Conservation (phyloP, 2,888 invertebrate genomes). For the Dynastes maya region DNA sequence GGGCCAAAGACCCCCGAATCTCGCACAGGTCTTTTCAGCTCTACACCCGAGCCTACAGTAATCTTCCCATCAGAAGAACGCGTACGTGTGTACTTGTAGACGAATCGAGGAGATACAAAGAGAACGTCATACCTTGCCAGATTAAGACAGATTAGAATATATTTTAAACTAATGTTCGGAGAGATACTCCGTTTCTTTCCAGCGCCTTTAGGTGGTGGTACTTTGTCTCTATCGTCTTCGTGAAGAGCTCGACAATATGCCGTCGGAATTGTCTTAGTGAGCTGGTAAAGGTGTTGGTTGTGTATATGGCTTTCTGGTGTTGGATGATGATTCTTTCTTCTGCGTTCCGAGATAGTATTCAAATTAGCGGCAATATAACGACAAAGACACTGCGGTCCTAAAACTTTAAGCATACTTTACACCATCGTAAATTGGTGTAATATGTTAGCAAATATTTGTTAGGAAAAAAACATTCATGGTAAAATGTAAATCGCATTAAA, state of each 20-base stretch:
- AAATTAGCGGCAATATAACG: neutral
- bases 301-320: neutral
- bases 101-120: slow-evolving; percentile 61
- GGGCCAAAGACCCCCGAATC: slow-evolving; percentile 47
- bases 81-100: too few relatives aligned
- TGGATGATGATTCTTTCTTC: too few relatives aligned
- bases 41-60: slow-evolving; percentile 64
- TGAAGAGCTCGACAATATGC: neutral
- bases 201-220: neutral
- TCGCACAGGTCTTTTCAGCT: slow-evolving; percentile 59
- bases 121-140: slow-evolving; percentile 68
- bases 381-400: slow-evolving; percentile 7
- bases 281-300: neutral
- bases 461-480: too few relatives aligned
- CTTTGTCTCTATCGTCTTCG: neutral
- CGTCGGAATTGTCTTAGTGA: neutral
- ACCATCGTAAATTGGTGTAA: too few relatives aligned
- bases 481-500: too few relatives aligned
- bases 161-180: slow-evolving; percentile 66
- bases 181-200: neutral
- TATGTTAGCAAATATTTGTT: too few relatives aligned
- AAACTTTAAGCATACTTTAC: neutral
- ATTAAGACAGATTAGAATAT: slow-evolving; percentile 69
- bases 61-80: slow-evolving; percentile 58
- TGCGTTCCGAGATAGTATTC: neutral